phyloP scores from a whole-genome alignment of 2,113 vertebrate species.

The Oxyruncus cristatus region DNA sequence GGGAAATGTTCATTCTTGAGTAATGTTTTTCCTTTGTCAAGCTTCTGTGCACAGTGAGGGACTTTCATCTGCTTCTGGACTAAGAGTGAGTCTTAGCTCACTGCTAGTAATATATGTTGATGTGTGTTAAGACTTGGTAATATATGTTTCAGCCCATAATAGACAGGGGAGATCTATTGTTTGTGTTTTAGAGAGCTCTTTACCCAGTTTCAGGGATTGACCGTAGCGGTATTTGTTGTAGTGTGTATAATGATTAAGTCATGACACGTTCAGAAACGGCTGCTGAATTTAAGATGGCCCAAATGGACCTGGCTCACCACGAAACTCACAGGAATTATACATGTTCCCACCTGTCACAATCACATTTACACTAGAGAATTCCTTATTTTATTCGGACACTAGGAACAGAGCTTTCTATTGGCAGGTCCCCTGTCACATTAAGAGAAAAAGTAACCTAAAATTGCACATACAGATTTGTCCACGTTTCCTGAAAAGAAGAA shows the following conservation, averaged over 20 bases:
- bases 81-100: not conserved
- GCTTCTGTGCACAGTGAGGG: not conserved
- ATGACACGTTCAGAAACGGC: not conserved
- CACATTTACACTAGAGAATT: not conserved
- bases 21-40: not conserved
- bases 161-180: not conserved
- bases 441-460: not conserved
- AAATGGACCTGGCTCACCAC: not conserved
- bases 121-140: not conserved
- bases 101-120: not conserved
- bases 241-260: not conserved
- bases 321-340: accelerated
- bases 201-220: not conserved
- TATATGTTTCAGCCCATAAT: not conserved
- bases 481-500: not conserved
- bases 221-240: not conserved
- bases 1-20: not conserved
- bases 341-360: accelerated
- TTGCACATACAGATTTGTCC: not conserved
- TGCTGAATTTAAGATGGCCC: not conserved
- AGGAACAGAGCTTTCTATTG: not conserved
- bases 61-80: not conserved
- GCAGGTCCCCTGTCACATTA: not conserved
- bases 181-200: not conserved
- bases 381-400: not conserved